Conservation (phyloP, 2,797 vertebrate species). For the Pseudochirops cupreus region DNA sequence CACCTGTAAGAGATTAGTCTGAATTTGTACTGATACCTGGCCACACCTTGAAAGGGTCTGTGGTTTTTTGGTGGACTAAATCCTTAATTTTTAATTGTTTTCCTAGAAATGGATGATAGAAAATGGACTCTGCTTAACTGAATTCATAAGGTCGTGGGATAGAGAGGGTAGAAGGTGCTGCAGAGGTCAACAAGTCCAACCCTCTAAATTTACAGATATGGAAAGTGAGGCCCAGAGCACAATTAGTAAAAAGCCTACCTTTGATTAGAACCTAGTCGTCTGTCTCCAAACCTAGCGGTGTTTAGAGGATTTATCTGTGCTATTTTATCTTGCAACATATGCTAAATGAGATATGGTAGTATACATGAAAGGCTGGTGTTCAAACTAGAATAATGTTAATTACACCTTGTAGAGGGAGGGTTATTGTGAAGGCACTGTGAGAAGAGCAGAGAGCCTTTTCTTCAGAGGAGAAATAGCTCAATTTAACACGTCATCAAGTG, state of each 20-base stretch:
- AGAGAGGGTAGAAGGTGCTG: background rate
- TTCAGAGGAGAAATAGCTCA: constrained; percentile 31
- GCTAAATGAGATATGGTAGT: background rate
- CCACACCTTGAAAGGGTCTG: background rate
- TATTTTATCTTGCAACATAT: background rate
- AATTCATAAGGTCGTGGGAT: background rate
- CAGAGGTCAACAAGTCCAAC: background rate
- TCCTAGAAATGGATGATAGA: background rate
- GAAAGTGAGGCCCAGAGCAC: background rate
- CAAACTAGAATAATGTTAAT: fast-evolving
- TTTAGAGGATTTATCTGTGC: background rate
- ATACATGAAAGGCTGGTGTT: fast-evolving
- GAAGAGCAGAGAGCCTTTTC: constrained; percentile 47
- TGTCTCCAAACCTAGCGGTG: background rate
- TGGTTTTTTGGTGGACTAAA: background rate
- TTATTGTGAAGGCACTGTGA: background rate
- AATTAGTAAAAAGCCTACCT: background rate
- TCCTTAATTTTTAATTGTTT: background rate
- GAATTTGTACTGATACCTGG: background rate
- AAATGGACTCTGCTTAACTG: background rate
- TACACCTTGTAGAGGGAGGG: background rate
- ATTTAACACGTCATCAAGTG: background rate
- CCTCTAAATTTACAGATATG: constrained; percentile 3
- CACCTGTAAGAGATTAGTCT: background rate
- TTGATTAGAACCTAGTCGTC: background rate